A percentile compares a stretch with the other conserved stretches of the same genome.
phyloP scores from a whole-genome alignment of 2,113 vertebrate species.

The Aphyosemion australe region DNA sequence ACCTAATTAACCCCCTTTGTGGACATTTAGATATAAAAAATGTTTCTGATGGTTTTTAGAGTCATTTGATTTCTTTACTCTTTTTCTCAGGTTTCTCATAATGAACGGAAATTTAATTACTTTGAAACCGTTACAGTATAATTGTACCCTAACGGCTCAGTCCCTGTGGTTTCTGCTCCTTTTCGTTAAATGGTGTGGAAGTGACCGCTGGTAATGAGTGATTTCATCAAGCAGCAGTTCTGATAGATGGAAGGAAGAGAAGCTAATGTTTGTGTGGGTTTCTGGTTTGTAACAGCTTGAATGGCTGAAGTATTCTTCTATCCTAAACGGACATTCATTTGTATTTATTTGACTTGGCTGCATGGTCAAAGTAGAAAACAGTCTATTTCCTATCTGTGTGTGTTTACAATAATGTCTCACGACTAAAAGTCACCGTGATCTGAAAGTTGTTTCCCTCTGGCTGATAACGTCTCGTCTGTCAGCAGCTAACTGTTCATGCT shows the following conservation, averaged over 20 bases:
- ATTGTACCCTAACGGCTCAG: conserved; percentile 33
- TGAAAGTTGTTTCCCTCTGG: conserved; percentile 42
- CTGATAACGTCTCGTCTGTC: conserved; percentile 52
- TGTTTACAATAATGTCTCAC: conserved; percentile 34
- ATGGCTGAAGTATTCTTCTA: conserved; percentile 22
- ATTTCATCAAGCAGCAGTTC: conserved; percentile 54
- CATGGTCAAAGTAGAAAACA: conserved; percentile 4
- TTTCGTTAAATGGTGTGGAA: conserved; percentile 38
- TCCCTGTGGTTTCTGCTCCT: conserved; percentile 49
- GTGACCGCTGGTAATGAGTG: conserved; percentile 42
- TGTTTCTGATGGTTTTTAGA: conserved; percentile 32
- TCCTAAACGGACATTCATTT: conserved; percentile 22
- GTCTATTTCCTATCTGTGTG: background rate
- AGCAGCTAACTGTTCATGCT: conserved; percentile 48
- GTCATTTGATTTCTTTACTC: conserved; percentile 58
- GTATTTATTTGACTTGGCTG: conserved; percentile 31
- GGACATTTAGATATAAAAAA: conserved; percentile 46
- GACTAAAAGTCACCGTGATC: conserved; percentile 50
- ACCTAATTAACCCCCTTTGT: conserved; percentile 51
- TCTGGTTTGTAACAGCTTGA: conserved; percentile 34
- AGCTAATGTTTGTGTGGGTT: conserved; percentile 39
- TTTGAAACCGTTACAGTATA: conserved; percentile 51
- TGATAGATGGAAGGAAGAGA: conserved; percentile 45
- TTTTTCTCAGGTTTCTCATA: conserved; percentile 51
- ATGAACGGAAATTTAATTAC: conserved; percentile 44